Percentiles rank a stretch among this genome's conserved stretches.
Evolutionary conservation across 2,888 invertebrate genomes (phyloP).

Genomic region (Ornithoptera alexandrae): DNA sequence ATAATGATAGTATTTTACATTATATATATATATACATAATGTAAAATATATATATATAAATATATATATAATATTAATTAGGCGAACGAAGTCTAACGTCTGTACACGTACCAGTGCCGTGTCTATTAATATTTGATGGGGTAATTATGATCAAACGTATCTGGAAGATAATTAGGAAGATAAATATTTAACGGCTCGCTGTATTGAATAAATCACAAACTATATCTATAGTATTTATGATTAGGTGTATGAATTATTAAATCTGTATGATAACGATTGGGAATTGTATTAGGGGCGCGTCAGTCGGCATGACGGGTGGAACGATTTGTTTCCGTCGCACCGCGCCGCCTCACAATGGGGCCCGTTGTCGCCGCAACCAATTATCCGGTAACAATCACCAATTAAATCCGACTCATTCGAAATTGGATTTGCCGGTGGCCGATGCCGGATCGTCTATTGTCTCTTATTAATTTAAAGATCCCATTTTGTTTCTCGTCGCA

Average conservation of each 20-base stretch:
- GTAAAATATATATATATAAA: too few species aligned
- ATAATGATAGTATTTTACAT: too few species aligned
- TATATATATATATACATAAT: too few species aligned
- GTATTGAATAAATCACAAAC: constrained; percentile 17
- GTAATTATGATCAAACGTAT: constrained; percentile 4
- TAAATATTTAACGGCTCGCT: constrained; percentile 1
- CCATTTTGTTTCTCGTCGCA: constrained; percentile 11
- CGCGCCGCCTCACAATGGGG: constrained; percentile 23
- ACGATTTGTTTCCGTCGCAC: constrained; percentile 27
- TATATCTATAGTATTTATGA: constrained; percentile 16
- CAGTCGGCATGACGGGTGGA: constrained; percentile 15
- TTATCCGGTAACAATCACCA: constrained; percentile 36
- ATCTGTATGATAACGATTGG: constrained; percentile 16
- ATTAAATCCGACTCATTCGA: constrained; percentile 35
- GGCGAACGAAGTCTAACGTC: too few species aligned
- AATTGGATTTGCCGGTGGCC: constrained; percentile 32
- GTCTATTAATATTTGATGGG: constrained; percentile 10
- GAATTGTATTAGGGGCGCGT: constrained; percentile 22
- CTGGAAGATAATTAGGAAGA: background rate
- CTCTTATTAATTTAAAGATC: constrained; percentile 29
- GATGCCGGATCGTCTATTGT: constrained; percentile 21
- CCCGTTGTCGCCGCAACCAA: constrained; percentile 35
- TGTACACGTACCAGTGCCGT: background rate
- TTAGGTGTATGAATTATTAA: constrained; percentile 22
- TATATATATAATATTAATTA: too few species aligned